Evolutionary conservation across 2,888 invertebrate species (phyloP), one percentile per base, ranked within the genome.

Genomic region (Didymodactylos carnosus): DNA sequence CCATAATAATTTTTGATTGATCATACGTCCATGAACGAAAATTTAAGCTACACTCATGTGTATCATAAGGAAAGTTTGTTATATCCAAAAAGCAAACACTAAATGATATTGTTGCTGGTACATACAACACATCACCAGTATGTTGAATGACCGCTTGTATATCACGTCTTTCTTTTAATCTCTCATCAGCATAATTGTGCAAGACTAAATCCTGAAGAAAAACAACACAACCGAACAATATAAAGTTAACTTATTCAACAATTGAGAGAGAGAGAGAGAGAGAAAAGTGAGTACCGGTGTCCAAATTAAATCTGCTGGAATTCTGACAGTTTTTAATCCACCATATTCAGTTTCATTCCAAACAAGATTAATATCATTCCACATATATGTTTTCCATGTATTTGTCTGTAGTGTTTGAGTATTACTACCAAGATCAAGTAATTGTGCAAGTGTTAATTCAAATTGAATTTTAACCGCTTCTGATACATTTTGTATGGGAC

Each of bases 21-120:
- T 80, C 80, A 78, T 83, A 80, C 5, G 82, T 80, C 83, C 83
- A 83, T 7, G 81, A 81, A 19, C 77, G 78, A 46, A 78, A 77
- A 39, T 75, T 69, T 14, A 77, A 69, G 41, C 73, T 43, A 43
- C 77, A 77, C 10, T 72, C 62, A 73, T 77, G 78, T 14, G 72
- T 51, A 71, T 78, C 78, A 62, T 76, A 78, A 23, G 78, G 78
- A 75, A 78, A 78, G 70, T 76, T 73, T 23, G 76, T 78, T 25
- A 77, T 75, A 40, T 77, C 78, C 14, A 77, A 76, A 25, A 73
- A 69, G 49, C 77, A 77, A 13, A 78, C 75, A 70, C 76, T 77
- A 41, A 77, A 78, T 51, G 73, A 77, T 27, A 77, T 72, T 11
- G 78, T 75, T 39, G 76, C 73, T 13, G 77, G 77, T 16, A 77